Evolutionary conservation across 1,140 invertebrate species (phyloP).

Genomic region (Sesamia nonagrioides): DNA sequence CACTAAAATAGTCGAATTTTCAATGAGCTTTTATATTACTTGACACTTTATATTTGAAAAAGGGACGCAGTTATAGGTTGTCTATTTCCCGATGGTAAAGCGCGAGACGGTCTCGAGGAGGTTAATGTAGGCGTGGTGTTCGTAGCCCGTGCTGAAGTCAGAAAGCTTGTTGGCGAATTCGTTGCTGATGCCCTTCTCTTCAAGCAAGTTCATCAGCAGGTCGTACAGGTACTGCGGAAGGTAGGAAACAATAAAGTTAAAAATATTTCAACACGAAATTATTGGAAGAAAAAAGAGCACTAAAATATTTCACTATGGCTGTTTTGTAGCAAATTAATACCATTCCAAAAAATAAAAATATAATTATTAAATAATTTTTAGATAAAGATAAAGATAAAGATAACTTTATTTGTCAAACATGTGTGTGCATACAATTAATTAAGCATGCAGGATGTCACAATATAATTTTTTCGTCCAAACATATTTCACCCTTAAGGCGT

Average conservation of each 20-base stretch:
- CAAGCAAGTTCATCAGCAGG: constrained; percentile 96
- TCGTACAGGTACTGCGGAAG: constrained; percentile 95
- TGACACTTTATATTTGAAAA: background rate
- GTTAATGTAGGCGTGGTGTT: constrained; percentile 95
- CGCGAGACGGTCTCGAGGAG: constrained; percentile 95
- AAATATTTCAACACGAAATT: background rate
- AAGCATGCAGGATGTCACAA: no score
- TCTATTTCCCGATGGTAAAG: constrained; percentile 91
- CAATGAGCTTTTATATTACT: background rate
- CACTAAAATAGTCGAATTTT: background rate
- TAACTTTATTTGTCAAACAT: no score
- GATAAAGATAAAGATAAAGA: no score
- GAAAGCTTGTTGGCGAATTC: constrained; percentile 96
- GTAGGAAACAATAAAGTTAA: constrained; percentile 68
- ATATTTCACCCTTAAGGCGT: no score
- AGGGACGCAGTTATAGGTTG: constrained; percentile 33
- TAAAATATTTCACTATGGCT: no score
- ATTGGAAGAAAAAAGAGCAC: background rate
- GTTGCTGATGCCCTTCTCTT: constrained; percentile 97
- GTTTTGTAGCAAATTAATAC: no score
- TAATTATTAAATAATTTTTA: no score
- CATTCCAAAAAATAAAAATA: no score
- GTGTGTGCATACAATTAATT: no score
- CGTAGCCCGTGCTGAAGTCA: constrained; percentile 95
- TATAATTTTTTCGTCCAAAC: no score